Evolutionary conservation across 2,113 vertebrate species (phyloP), one percentile per base, ranked within the genome.

Genomic region (Lipotes vexillifer): DNA sequence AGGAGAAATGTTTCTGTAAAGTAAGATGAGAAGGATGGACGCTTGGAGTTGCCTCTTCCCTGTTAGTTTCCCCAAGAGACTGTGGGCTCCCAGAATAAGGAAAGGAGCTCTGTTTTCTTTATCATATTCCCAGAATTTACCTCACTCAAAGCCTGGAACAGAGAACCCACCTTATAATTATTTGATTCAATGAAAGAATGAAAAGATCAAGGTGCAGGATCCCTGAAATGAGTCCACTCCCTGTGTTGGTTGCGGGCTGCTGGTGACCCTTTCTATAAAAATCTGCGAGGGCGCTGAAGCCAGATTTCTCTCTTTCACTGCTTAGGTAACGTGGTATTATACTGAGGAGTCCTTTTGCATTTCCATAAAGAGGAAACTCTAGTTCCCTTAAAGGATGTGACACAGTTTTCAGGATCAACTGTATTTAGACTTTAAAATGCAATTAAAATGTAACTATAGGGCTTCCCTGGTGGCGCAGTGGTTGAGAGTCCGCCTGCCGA

Each of bases 341-440:
- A 85, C 72, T 71, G 81, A 86, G 86, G 57, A 75, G 57, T 72
- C 20, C 46, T 85, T 82, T 33, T 91, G 72, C 81, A 74, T 91
- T 94, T 93, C 90, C 90, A 96, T 94, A 94, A 97, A 98, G 95
- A 97, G 90, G 83, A 94, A 93, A 36, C 88, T 96, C 93, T 55
- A 74, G 71, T 93, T 94, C n/a, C 55, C 94, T 96, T 95, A 93
- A 96, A 97, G 82, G 88, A 84, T 61, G 41, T 93, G 92, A 96
- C 65, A 95, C 46, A 61, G 66, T 96, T 97, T 96, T 90, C 93
- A 97, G 80, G 96, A 97, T 96, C 98, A 97, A 97, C 90, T 82
- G 88, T 91, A 95, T 88, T 98, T 97, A 97, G 97, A 98, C 88
- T 98, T 97, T 95, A 97, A 98, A 98, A 97, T 96, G 97, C 93